Conservation (phyloP, 1,140 invertebrate genomes). For the Sarcophaga peregrina region DNA sequence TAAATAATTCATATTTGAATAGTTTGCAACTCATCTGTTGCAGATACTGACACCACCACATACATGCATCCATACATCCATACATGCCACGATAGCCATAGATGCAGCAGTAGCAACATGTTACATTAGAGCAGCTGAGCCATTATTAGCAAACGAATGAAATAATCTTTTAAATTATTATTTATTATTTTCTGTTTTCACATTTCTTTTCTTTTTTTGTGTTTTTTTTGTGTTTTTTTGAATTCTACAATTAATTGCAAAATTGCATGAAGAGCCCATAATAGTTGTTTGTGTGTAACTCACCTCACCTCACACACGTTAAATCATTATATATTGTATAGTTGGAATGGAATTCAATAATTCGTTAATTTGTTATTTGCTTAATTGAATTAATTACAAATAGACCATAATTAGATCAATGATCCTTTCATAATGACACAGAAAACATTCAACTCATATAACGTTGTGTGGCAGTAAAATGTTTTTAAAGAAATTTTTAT, state of each 20-base stretch:
- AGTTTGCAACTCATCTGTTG: background rate
- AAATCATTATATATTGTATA: background rate
- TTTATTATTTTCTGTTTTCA: background rate
- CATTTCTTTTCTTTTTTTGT: constrained; percentile 15
- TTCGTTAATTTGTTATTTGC: background rate
- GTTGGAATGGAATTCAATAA: no score
- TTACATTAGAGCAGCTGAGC: background rate
- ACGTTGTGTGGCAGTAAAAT: no score
- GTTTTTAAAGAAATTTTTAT: no score
- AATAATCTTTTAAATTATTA: constrained; percentile 7
- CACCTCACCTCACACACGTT: background rate
- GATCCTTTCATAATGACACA: background rate
- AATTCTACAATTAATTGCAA: constrained; percentile 32
- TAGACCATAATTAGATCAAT: background rate
- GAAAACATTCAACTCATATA: no score
- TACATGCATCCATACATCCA: no score
- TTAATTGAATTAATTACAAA: constrained; percentile 2
- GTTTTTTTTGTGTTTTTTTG: background rate
- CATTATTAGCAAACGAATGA: background rate
- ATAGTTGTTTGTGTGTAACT: background rate
- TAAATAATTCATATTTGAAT: constrained; percentile 23
- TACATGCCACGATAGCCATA: no score
- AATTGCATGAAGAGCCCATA: constrained; percentile 29
- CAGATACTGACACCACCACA: background rate
- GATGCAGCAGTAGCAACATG: background rate